Evolutionary conservation across 2,113 vertebrate genomes (phyloP).

Genomic region (Leptocoma aspasia): DNA sequence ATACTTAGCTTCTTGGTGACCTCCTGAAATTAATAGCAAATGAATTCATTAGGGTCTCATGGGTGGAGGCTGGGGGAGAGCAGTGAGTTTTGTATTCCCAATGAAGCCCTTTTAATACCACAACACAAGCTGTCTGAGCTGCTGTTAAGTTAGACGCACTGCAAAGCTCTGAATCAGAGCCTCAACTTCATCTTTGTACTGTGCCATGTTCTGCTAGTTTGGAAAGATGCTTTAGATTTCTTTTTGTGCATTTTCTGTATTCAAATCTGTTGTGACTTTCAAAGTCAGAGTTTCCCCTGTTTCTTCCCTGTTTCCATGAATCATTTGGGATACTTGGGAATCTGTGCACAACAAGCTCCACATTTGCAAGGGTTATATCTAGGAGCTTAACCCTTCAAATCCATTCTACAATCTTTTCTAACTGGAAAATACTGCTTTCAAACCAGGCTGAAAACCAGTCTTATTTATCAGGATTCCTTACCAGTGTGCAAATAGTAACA

Average conservation of each 20-base stretch:
- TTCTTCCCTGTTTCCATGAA: neutral
- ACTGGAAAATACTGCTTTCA: neutral
- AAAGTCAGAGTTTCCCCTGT: neutral
- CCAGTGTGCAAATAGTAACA: neutral
- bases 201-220: neutral
- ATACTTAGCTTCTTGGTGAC: neutral
- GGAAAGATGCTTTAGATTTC: neutral
- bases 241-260: neutral
- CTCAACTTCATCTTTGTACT: neutral
- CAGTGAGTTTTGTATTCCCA: neutral
- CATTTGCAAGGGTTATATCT: neutral
- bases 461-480: neutral
- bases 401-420: neutral
- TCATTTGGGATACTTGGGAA: neutral
- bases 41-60: neutral
- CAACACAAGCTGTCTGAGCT: neutral
- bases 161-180: neutral
- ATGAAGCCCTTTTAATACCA: neutral
- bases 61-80: rapidly evolving
- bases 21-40: neutral
- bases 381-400: neutral
- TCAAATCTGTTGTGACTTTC: neutral
- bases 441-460: neutral
- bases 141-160: neutral
- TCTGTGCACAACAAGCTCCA: neutral